Evolutionary conservation across 2,888 invertebrate species (phyloP).

Genomic region (Nemotelus pantherinus): DNA sequence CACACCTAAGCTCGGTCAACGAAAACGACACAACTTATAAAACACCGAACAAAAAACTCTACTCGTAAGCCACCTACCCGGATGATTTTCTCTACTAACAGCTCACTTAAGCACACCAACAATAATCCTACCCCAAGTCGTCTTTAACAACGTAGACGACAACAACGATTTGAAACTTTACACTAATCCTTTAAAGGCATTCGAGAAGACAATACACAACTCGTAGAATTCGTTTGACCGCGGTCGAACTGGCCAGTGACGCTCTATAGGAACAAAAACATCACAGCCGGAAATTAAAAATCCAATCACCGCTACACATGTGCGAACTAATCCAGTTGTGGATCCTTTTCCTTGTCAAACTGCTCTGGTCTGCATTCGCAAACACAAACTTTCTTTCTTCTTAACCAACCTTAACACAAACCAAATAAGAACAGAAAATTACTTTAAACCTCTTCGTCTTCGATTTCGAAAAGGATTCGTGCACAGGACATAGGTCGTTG

Average conservation of each 20-base stretch:
- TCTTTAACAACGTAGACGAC: too few species aligned
- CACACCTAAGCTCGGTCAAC: too few species aligned
- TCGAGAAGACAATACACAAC: background rate
- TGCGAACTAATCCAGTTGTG: conserved; percentile 9
- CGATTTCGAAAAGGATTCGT: background rate
- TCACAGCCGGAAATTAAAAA: conserved; percentile 38
- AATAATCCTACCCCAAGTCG: too few species aligned
- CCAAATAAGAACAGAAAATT: too few species aligned
- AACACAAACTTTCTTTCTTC: conserved; percentile 1
- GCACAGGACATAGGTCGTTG: conserved; percentile 5
- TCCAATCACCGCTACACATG: conserved; percentile 24
- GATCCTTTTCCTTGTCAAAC: background rate
- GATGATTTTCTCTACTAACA: too few species aligned
- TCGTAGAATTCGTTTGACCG: background rate
- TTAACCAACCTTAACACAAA: too few species aligned
- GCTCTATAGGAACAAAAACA: background rate
- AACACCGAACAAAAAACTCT: too few species aligned
- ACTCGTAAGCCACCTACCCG: too few species aligned
- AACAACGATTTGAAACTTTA: background rate
- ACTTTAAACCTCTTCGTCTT: too few species aligned
- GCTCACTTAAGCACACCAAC: too few species aligned
- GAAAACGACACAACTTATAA: too few species aligned
- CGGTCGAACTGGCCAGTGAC: too few species aligned
- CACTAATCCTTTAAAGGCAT: conserved; percentile 9
- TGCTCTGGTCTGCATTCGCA: background rate